Conservation (phyloP, 2,113 vertebrate species). For the Dasyurus viverrinus region DNA sequence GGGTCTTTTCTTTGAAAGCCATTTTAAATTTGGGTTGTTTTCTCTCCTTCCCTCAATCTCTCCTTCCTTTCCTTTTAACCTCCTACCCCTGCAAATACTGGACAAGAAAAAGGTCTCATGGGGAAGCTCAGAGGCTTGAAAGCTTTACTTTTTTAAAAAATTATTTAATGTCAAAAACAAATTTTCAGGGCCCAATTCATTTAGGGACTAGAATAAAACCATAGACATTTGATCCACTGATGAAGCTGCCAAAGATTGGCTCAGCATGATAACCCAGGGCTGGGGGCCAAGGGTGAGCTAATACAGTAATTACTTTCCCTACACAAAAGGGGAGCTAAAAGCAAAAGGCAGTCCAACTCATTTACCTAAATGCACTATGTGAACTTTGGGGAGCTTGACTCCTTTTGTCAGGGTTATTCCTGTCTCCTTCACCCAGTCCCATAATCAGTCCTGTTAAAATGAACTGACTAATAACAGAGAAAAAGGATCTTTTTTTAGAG, state of each 20-base stretch:
- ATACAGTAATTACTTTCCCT: constrained; percentile 78
- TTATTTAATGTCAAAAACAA: constrained; percentile 57
- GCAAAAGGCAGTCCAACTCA: constrained; percentile 61
- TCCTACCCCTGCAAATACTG: neutral
- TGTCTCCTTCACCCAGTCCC: neutral
- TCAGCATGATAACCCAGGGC: constrained; percentile 74
- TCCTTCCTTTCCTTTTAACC: neutral
- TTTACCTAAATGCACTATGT: constrained; percentile 52
- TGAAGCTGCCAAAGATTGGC: constrained; percentile 74
- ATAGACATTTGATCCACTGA: constrained; percentile 70
- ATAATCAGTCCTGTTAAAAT: neutral
- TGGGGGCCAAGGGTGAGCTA: constrained; percentile 81
- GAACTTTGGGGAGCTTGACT: constrained; percentile 21
- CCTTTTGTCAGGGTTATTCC: neutral
- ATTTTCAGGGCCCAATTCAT: constrained; percentile 50
- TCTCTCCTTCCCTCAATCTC: neutral
- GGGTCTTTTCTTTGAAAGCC: neutral
- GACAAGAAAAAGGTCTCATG: constrained; percentile 22
- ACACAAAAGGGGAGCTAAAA: constrained; percentile 71
- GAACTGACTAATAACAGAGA: neutral
- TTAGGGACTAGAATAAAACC: constrained; percentile 56
- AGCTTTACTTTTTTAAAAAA: neutral
- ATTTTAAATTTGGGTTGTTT: neutral
- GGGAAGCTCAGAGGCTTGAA: neutral
- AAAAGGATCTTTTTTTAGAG: neutral